Base-by-base conservation (phyloP, 2,888 invertebrate species). In the Caenorhabditis becei region DNA sequence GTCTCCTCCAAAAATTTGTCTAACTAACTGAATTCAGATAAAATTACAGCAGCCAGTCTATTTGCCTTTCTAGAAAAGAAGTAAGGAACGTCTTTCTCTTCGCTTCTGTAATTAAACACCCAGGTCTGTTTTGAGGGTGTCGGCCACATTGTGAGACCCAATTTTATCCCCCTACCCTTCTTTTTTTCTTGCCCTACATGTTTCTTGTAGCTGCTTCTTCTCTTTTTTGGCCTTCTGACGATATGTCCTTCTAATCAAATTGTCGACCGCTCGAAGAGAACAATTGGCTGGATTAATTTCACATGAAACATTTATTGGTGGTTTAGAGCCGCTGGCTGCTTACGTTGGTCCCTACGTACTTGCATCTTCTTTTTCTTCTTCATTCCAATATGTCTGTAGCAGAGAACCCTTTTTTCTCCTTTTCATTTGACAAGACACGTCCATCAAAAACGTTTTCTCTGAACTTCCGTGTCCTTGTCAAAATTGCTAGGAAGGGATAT, bases 51-150 rank as follows among this genome's bases (percentile, higher is more conserved):
- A 56, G 44, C n/a, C n/a, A 44, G 35, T 56, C 18, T 56, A 20
- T 54, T 54, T 54, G 44, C 53, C 18, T 56, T 28, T 56, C n/a
- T 16, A 14, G 54, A 44, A 44, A 44, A 32, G 32, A 41, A 11
- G 20, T 8, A 20, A 20, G 23, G 54, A 51, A 51, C 51, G 10
- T 51, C 32, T 63, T 18, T 32, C 35, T 51, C 24, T 44, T 18
- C 35, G 23, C 1, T 49, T 69, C 67, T 59, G 59, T 51, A 69
- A 69, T 69, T 59, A 59, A 69, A 69, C 51, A 59, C 59, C 59
- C 49, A 54, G 41, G 58, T 58, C 67, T 32, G 56, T 47, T 47
- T 47, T 47, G 3, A n/a, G n/a, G 4, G 47, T 20, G 47, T n/a
- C 5, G 47, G 3, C 41, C 10, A 41, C 7, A 41, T 10, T 41